Evolutionary conservation across 2,113 vertebrate genomes (phyloP), one percentile per base, ranked within the genome.

Genomic region (Epinephelus moara): DNA sequence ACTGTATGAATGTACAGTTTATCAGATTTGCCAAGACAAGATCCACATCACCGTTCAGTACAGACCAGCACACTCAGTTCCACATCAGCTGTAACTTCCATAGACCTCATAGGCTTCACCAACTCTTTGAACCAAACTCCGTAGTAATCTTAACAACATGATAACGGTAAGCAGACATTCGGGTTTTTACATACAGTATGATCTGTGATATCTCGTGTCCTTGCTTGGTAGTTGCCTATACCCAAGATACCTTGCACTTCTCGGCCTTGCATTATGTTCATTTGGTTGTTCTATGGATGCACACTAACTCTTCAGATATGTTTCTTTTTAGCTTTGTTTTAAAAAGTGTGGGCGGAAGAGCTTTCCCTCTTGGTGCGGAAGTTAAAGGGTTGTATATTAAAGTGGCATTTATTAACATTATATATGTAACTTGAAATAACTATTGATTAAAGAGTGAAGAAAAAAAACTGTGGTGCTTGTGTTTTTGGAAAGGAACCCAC

Each of bases 341-440:
- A 86, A 90, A 88, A 88, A 88, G 87, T 92, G 70, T 75, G 86
- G 75, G 77, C 60, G 68, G 77, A 88, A 86, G 85, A 88, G 56
- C 70, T 78, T 84, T 80, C 87, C 84, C 15, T 84, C 81, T 86
- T 75, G 37, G 68, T 89, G 80, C 66, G 49, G 80, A 89, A 60
- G 63, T 79, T 50, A 85, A 84, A 88, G 86, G 89, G 89, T 92
- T 93, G 90, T 93, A 93, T 91, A 92, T 92, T 91, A 85, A 91
- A 93, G 87, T 92, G 90, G 84, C 94, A 93, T 93, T 94, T 93
- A 92, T 85, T 91, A 93, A 90, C 91, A 91, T 87, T 88, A 81
- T 89, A 80, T 90, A 93, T 94, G 89, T 93, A 91, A 87, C 88
- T 93, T 94, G 85, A 94, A 90, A 85, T 89, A 82, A 93, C 40